These are phyloP conservation scores for Megathymus violae DNA, from an alignment of 1,140 invertebrate genomes.

Conservation along the genomic window DNA sequence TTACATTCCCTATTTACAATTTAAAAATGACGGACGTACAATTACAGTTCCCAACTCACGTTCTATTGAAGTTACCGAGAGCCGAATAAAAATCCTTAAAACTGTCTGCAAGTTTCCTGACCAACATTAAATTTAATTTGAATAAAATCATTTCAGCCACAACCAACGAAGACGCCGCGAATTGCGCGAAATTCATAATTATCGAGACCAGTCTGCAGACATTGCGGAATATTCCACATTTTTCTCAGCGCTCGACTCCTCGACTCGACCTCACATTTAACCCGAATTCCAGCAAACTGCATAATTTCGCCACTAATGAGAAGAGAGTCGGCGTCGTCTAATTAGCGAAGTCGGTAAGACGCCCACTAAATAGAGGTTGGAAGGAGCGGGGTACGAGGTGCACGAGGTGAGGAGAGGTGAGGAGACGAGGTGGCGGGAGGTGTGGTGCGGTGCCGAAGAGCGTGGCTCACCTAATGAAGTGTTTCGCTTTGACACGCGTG, in stretches of 20 bases:
- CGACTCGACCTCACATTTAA: conserved; percentile 78
- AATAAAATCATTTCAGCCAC: conserved; percentile 28
- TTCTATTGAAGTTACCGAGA: neutral
- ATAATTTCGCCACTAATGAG: conserved; percentile 83
- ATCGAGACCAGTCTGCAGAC: conserved; percentile 36
- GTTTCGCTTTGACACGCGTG: conserved; percentile 81
- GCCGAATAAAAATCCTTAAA: conserved; percentile 13
- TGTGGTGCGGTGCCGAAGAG: conserved; percentile 51
- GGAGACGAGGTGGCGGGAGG: conserved; percentile 25
- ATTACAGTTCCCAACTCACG: conserved; percentile 10
- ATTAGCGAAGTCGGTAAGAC: conserved; percentile 80
- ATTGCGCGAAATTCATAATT: conserved; percentile 33
- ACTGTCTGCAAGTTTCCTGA: conserved; percentile 11
- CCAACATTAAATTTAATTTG: conserved; percentile 23
- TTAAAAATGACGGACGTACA: no score
- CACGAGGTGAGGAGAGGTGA: conserved; percentile 31
- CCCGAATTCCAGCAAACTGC: conserved; percentile 80
- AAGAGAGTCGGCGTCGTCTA: conserved; percentile 79
- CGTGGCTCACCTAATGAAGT: conserved; percentile 82
- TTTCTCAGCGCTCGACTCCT: conserved; percentile 64
- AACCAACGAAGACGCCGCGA: conserved; percentile 9
- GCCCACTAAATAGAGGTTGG: conserved; percentile 74
- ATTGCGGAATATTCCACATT: conserved; percentile 62
- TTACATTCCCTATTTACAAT: no score
- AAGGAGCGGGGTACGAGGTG: conserved; percentile 46